phyloP scores from a whole-genome alignment of 2,113 vertebrate species.

The Muscicapa adusta region DNA sequence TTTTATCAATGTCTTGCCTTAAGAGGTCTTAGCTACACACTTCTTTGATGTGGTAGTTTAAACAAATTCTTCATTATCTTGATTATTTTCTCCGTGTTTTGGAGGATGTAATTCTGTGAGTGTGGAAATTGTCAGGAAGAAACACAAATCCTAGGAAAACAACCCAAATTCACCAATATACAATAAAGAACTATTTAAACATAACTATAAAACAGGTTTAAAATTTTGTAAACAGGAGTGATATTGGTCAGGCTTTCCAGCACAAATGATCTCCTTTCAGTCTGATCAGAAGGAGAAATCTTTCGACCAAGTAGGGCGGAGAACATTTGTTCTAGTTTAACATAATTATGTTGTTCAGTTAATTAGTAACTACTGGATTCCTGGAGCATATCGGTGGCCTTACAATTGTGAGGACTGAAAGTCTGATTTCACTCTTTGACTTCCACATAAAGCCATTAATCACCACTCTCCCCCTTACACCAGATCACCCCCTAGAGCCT shows the following conservation, averaged over 20 bases:
- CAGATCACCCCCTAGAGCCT: background rate
- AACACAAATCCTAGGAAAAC: background rate
- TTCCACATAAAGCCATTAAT: background rate
- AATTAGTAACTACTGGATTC: background rate
- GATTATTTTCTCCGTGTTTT: background rate
- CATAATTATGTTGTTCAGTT: background rate
- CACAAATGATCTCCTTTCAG: background rate
- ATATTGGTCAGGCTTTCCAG: background rate
- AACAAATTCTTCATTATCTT: background rate
- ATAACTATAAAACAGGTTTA: background rate
- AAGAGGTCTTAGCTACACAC: background rate
- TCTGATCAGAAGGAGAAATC: background rate
- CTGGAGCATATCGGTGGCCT: background rate
- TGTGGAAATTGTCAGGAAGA: background rate
- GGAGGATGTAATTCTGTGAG: background rate
- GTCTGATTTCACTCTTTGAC: background rate
- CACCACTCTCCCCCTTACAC: background rate
- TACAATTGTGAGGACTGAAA: accelerated
- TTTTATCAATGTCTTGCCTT: background rate
- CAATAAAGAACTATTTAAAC: background rate
- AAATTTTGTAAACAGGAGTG: background rate
- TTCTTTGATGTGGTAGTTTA: background rate
- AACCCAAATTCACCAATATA: background rate
- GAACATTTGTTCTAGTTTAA: background rate
- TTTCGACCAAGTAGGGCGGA: background rate